Percentiles rank a stretch among this genome's conserved stretches.
These are phyloP conservation scores for Latrodectus hesperus DNA, from an alignment of 2,888 invertebrate species.

Conservation along the genomic window DNA sequence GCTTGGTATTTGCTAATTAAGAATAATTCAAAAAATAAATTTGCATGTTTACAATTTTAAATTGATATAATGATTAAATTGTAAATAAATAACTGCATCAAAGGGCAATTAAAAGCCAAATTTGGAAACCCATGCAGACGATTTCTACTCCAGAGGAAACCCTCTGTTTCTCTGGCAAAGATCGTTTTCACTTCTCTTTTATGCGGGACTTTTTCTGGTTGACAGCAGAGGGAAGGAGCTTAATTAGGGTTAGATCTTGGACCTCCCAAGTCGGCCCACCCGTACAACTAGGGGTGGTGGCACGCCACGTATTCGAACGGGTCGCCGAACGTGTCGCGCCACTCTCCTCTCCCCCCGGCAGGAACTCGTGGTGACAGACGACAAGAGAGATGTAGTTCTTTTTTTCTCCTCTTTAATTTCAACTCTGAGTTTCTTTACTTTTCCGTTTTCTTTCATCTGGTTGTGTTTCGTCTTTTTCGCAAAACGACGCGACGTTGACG, in stretches of 20 bases:
- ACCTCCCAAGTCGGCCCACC: constrained; percentile 67
- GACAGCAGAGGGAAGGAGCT: constrained; percentile 50
- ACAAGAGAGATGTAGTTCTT: constrained; percentile 62
- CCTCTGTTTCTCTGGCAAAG: no score
- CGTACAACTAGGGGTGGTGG: constrained; percentile 57
- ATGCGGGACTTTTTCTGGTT: constrained; percentile 35
- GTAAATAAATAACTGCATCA: no score
- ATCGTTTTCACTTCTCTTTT: background rate
- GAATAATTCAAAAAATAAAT: no score
- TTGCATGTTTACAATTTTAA: no score
- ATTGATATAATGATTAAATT: no score
- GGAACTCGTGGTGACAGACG: constrained; percentile 60
- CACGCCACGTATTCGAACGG: constrained; percentile 56
- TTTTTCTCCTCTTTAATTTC: constrained; percentile 21
- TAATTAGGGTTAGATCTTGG: constrained; percentile 50
- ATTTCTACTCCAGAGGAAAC: no score
- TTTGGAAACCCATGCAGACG: no score
- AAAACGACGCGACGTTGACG: constrained; percentile 23
- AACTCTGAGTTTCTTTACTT: constrained; percentile 5
- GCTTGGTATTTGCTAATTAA: no score
- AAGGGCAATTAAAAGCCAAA: no score
- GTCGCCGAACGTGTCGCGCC: constrained; percentile 58
- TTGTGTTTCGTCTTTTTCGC: background rate
- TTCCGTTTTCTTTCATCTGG: background rate
- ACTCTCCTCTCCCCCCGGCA: constrained; percentile 17